A percentile compares a stretch with the other conserved stretches of the same genome.
Evolutionary conservation across 2,113 vertebrate genomes (phyloP).

Genomic region (Chaetorhynchus papuensis): DNA sequence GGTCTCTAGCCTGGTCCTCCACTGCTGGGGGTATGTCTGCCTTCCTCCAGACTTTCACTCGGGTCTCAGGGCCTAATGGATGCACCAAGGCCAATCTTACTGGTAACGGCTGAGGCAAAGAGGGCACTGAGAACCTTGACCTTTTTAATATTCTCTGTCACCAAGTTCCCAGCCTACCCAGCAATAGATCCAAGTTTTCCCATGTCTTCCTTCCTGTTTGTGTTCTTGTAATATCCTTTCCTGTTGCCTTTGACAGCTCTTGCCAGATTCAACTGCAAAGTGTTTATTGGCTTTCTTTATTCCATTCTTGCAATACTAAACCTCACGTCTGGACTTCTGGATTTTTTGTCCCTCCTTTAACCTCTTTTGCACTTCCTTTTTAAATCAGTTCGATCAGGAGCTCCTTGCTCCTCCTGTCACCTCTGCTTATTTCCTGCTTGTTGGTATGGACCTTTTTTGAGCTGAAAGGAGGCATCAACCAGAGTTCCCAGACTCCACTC

Average conservation of each 20-base stretch:
- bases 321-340: background rate
- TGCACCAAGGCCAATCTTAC: background rate
- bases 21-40: background rate
- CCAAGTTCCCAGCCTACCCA: background rate
- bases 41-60: background rate
- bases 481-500: accelerated
- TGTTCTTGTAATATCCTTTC: background rate
- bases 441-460: background rate
- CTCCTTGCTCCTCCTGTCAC: background rate
- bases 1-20: background rate
- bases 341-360: background rate
- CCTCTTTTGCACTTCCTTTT: background rate
- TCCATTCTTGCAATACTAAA: background rate
- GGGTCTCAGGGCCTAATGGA: background rate
- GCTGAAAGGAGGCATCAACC: background rate
- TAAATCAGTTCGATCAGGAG: background rate
- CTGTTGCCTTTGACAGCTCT: background rate
- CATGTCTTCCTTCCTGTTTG: background rate
- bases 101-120: background rate
- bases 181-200: background rate
- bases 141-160: background rate
- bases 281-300: background rate
- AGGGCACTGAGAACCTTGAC: background rate
- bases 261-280: background rate
- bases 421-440: background rate